Base-by-base conservation (phyloP, 1,140 invertebrate genomes). In the Drosophila oshimai region DNA sequence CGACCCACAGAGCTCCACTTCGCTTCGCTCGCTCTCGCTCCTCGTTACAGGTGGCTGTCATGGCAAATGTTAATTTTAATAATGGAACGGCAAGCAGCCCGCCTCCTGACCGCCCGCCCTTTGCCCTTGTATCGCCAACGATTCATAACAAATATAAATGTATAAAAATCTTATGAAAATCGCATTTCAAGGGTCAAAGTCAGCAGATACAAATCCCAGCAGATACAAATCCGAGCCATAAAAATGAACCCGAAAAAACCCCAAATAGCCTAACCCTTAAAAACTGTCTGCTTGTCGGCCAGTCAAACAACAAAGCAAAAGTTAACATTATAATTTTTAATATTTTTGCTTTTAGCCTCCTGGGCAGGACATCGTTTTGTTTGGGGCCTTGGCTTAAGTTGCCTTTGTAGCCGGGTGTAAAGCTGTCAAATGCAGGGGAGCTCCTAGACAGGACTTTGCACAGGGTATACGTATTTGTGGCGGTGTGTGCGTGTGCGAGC, bases 251-350 rank as follows among this genome's bases (percentile, higher is more conserved):
- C 46, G 6, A 74, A 54, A 44, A 54, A 44, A 42, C 39, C 60
- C 46, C 28, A 60, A 80, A 79, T 71, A 54, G 60, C 46, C 57
- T 80, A 84, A 86, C 80, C 75, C 80, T 79, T 60, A 39, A 46
- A 36, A 37, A 67, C 57, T 49, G 57, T 24, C 61, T 26, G 41
- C 20, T 29, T 29, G 17, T 18, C 3, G 24, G 57, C 50, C 73
- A 37, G 62, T 76, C 74, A 64, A 81, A 74, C 76, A 87, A 87
- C 76, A 86, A 75, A 87, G 75, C 76, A 86, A 86, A 87, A 87
- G 78, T 81, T 87, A 86, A 86, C 81, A 86, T 86, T 80, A 87
- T 86, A 87, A 86, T 87, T 86, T 86, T 86, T 87, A 81, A 87
- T 87, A 87, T 87, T 86, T 86, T 81, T 76, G 76, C 80, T 80